These are phyloP conservation scores for Megastigmus dorsalis DNA, from an alignment of 2,888 invertebrate species.

Conservation along the genomic window DNA sequence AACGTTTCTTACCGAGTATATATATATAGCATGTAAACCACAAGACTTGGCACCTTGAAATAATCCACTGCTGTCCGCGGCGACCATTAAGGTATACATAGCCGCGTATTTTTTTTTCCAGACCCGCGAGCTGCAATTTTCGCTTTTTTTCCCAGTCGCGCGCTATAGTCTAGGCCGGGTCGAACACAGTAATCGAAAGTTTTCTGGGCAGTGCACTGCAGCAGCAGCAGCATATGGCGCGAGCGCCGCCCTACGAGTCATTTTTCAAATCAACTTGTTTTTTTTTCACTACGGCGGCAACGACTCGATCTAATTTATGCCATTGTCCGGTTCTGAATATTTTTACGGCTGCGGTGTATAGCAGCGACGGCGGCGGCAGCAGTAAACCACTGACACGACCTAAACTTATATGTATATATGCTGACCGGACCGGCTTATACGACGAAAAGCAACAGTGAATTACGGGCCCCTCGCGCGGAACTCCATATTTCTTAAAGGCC, in stretches of 20 bases:
- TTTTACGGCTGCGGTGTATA: conserved; percentile 3
- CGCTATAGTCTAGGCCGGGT: too few relatives aligned
- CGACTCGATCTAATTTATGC: conserved; percentile 23
- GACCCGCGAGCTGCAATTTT: not conserved
- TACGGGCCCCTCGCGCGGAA: too few relatives aligned
- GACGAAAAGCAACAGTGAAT: conserved; percentile 26
- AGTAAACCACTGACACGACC: not conserved
- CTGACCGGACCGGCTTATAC: not conserved
- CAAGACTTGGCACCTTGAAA: too few relatives aligned
- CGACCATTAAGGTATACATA: too few relatives aligned
- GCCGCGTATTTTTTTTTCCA: too few relatives aligned
- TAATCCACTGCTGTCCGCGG: too few relatives aligned
- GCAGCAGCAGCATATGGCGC: not conserved
- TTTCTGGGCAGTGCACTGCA: too few relatives aligned
- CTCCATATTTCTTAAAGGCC: not conserved
- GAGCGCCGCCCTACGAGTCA: too few relatives aligned
- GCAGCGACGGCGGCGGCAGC: conserved; percentile 6
- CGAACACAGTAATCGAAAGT: conserved; percentile 20
- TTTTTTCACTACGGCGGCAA: not conserved
- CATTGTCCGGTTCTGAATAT: conserved; percentile 21
- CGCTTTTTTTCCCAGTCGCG: not conserved
- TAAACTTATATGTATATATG: not conserved
- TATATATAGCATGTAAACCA: too few relatives aligned
- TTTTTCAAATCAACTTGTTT: not conserved
- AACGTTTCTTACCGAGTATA: too few relatives aligned